Evolutionary conservation across 2,888 invertebrate genomes (phyloP), one percentile per base, ranked within the genome.

Genomic region (Machimus atricapillus): DNA sequence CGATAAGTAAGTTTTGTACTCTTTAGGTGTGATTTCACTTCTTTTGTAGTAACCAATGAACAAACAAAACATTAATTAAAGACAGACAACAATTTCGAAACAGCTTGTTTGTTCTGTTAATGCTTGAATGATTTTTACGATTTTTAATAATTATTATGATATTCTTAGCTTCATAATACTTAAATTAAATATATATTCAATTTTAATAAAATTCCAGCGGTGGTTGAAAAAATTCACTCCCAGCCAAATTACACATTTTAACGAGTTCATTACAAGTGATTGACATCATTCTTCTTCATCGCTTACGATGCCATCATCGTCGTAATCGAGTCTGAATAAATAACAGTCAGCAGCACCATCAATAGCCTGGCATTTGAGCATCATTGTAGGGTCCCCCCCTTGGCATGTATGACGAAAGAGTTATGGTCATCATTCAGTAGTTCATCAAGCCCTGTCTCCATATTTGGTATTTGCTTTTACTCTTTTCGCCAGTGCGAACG

Each of bases 261-360:
- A 86, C 86, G 79, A 86, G 86, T 87, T 78, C 87, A 87, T 87
- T 86, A 87, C 87, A 86, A 79, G 43, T 82, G 73, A 88, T 89
- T 86, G 86, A 86, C 86, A 85, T 81, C 77, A 86, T 87, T 87
- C 78, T 78, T 79, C 85, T 85, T 85, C 79, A 16, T 85, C 87
- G 85, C 79, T 87, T 56, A 79, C 76, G 73, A 86, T 86, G 40
- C 87, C 76, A 83, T 83, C 87, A 87, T 87, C 86, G 46, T 86
- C 77, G 74, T 86, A 74, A 86, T 77, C 52, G 74, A 83, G 83
- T 23, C 52, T 31, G 46, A 83, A 56, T 56, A 83, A 87, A 87
- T 83, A 83, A 34, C 83, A 87, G 76, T 83, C 82, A 83, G 56
- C 56, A 87, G 37, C 66, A 40, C 27, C 76, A 74, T 86, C 85